These are phyloP conservation scores for Lasius platythorax DNA, from an alignment of 2,888 invertebrate species.

Conservation along the genomic window DNA sequence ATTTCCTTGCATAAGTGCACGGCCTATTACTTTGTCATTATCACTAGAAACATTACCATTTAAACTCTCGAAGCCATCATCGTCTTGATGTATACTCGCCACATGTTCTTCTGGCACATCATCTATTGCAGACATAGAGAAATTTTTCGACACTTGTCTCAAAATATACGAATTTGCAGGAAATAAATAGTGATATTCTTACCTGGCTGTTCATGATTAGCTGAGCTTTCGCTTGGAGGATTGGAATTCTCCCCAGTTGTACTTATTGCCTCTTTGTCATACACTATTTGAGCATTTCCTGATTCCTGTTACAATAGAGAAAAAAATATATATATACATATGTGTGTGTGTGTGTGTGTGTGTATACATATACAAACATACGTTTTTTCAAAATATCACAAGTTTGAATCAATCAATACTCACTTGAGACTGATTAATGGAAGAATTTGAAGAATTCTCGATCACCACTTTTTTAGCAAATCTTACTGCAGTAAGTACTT, in stretches of 20 bases:
- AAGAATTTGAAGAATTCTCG: constrained; percentile 69
- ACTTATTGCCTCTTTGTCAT: constrained; percentile 65
- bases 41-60: constrained; percentile 93
- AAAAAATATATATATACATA: background rate
- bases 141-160: background rate
- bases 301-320: constrained; percentile 60
- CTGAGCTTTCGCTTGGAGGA: constrained; percentile 63
- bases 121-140: constrained; percentile 59
- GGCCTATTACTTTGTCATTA: constrained; percentile 85
- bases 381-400: background rate
- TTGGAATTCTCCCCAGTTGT: constrained; percentile 55
- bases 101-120: constrained; percentile 72
- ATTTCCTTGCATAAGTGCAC: constrained; percentile 35
- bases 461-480: constrained; percentile 83
- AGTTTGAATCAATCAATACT: background rate
- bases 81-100: constrained; percentile 87
- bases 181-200: background rate
- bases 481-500: constrained; percentile 81
- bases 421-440: constrained; percentile 63
- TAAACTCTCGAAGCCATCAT: constrained; percentile 95
- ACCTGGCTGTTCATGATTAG: constrained; percentile 64
- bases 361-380: background rate
- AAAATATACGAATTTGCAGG: constrained; percentile 19
- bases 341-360: too few relatives aligned
- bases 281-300: constrained; percentile 60